These are phyloP conservation scores for Glaucidium brasilianum DNA, from an alignment of 2,113 vertebrate genomes.

Conservation along the genomic window DNA sequence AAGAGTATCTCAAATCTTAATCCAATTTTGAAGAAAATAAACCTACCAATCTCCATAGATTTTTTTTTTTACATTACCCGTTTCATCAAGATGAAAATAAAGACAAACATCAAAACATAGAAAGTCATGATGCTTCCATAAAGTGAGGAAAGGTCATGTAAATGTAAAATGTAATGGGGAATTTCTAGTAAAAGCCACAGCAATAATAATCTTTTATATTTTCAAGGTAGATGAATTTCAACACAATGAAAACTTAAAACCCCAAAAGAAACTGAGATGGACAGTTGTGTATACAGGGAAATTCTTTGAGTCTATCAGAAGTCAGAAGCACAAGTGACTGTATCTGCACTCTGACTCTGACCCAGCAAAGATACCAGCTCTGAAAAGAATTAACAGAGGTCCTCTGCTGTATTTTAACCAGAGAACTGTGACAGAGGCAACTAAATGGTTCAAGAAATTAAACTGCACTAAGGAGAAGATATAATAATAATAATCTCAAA, in stretches of 20 bases:
- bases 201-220: not conserved
- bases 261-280: not conserved
- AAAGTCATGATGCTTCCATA: not conserved
- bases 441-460: not conserved
- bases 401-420: not conserved
- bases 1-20: not conserved
- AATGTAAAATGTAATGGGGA: not conserved
- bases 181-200: not conserved
- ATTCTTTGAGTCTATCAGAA: not conserved
- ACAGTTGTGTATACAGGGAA: not conserved
- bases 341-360: not conserved
- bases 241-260: not conserved
- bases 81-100: not conserved
- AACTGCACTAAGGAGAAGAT: not conserved
- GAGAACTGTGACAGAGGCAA: not conserved
- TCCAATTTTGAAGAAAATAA: not conserved
- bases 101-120: not conserved
- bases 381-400: not conserved
- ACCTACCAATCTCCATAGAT: not conserved
- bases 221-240: not conserved
- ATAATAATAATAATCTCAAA: slow-evolving; percentile 2
- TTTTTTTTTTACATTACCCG: not conserved
- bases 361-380: not conserved
- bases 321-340: not conserved
- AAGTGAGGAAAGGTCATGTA: not conserved